Evolutionary conservation across 1,140 invertebrate species (phyloP).

Genomic region (Panulirus ornatus): DNA sequence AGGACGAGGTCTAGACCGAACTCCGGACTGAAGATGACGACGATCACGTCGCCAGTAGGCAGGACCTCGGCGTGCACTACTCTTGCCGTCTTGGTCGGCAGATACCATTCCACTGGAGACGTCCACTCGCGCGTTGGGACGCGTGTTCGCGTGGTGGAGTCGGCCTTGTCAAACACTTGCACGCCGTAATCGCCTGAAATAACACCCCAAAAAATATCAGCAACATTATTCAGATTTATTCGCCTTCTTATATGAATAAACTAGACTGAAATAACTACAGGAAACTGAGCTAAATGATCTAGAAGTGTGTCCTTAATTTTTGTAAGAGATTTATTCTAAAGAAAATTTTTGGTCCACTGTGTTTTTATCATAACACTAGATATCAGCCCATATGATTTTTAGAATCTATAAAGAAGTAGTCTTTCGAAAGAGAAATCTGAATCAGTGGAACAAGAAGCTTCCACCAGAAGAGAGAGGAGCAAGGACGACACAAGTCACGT

Average conservation of each 20-base stretch:
- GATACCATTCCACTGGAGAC: background rate
- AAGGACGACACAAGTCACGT: too few relatives aligned
- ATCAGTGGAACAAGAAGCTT: too few relatives aligned
- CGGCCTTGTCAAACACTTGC: background rate
- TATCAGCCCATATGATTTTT: too few relatives aligned
- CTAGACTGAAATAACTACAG: background rate
- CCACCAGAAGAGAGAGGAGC: too few relatives aligned
- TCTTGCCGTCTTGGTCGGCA: slow-evolving; percentile 1
- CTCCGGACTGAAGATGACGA: slow-evolving; percentile 50
- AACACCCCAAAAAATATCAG: background rate
- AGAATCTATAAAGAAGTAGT: too few relatives aligned
- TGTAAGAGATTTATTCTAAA: background rate
- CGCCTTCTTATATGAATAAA: background rate
- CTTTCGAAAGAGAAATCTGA: too few relatives aligned
- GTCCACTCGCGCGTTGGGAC: background rate
- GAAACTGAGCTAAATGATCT: background rate
- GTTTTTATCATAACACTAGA: background rate
- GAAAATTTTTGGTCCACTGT: background rate
- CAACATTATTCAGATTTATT: background rate
- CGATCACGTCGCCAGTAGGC: slow-evolving; percentile 32
- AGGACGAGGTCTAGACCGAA: slow-evolving; percentile 47
- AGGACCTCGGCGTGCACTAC: slow-evolving; percentile 51
- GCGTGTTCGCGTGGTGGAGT: background rate
- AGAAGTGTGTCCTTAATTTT: background rate
- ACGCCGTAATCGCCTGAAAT: slow-evolving; percentile 33